Percentiles rank a stretch among this genome's conserved stretches.
Evolutionary conservation across 2,888 invertebrate genomes (phyloP).

Genomic region (Amphipoea oculea): DNA sequence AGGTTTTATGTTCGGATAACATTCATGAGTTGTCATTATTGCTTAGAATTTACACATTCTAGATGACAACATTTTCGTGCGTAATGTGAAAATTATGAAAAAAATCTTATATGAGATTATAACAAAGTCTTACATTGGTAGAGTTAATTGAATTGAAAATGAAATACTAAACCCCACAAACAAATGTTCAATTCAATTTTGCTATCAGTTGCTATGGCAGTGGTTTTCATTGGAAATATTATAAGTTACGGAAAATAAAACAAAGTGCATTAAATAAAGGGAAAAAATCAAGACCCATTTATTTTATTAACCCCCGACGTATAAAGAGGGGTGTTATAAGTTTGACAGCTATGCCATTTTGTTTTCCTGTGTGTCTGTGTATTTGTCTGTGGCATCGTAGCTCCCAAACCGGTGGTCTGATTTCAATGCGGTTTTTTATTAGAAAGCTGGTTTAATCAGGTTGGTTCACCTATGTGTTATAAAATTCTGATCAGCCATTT

Average conservation of each 20-base stretch:
- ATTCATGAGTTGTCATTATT: background rate
- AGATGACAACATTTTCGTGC: background rate
- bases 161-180: background rate
- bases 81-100: background rate
- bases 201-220: background rate
- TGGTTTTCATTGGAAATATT: background rate
- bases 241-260: background rate
- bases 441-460: background rate
- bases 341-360: too few species aligned
- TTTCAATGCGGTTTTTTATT: background rate
- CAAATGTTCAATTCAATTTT: background rate
- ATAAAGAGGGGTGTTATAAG: too few species aligned
- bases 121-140: background rate
- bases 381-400: too few species aligned
- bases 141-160: background rate
- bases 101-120: background rate
- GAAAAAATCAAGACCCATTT: background rate
- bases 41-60: background rate
- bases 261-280: background rate
- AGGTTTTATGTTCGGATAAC: too few species aligned
- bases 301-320: background rate
- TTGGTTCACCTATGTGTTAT: background rate
- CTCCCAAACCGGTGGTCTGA: background rate
- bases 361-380: too few species aligned
- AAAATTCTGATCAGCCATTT: background rate